Percentiles rank a stretch among this genome's conserved stretches.
Evolutionary conservation across 2,888 invertebrate genomes (phyloP).

Genomic region (Diabrotica balteata): DNA sequence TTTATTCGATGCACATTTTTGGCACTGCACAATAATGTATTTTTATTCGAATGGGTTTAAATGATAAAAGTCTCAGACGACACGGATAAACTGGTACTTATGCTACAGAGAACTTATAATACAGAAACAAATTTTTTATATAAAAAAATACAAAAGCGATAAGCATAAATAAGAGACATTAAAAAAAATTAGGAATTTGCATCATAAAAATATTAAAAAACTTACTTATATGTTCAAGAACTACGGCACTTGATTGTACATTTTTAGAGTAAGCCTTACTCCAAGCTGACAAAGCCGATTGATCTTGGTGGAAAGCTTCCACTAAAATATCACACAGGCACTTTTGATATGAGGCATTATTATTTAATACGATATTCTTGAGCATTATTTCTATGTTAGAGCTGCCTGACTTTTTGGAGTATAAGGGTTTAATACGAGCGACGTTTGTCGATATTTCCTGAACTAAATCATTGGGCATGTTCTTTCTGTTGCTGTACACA

Average conservation of each 20-base stretch:
- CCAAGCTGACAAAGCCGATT: constrained; percentile 73
- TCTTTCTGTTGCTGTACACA: constrained; percentile 66
- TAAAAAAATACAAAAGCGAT: no score
- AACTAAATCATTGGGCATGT: constrained; percentile 64
- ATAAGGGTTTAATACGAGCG: constrained; percentile 29
- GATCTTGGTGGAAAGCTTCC: constrained; percentile 69
- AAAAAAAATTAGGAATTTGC: background rate
- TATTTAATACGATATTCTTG: constrained; percentile 67
- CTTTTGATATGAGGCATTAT: constrained; percentile 61
- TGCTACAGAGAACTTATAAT: no score
- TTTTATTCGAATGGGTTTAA: no score
- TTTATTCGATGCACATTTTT: no score
- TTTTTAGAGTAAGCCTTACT: constrained; percentile 72
- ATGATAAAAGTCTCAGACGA: no score
- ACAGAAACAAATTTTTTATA: no score
- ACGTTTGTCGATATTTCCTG: constrained; percentile 65
- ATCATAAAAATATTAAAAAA: constrained; percentile 23
- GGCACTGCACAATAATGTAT: no score
- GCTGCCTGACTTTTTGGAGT: background rate
- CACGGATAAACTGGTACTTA: no score
- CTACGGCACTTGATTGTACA: constrained; percentile 69
- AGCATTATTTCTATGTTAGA: constrained; percentile 71
- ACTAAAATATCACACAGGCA: constrained; percentile 69
- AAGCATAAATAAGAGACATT: no score
- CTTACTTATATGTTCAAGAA: constrained; percentile 68